Conservation (phyloP, 2,797 vertebrate genomes). For the Odontamblyopus rebecca region DNA sequence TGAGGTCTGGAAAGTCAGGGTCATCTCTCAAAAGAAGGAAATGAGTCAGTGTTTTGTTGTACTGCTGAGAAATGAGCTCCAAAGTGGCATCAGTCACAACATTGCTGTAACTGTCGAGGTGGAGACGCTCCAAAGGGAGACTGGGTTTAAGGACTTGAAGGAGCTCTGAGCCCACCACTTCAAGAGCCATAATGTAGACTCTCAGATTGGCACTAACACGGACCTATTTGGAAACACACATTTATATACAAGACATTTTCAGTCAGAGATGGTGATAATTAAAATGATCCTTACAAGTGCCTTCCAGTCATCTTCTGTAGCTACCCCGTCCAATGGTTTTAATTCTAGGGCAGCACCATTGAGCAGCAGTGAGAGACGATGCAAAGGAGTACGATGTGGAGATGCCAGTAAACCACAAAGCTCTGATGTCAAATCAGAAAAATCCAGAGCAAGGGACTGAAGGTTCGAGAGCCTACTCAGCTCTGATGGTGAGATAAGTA, state of each 20-base stretch:
- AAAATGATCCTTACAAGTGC: constrained; percentile 76
- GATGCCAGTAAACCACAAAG: constrained; percentile 91
- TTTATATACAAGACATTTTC: background rate
- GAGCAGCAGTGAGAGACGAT: constrained; percentile 94
- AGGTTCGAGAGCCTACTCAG: constrained; percentile 89
- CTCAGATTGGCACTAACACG: constrained; percentile 90
- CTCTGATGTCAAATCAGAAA: constrained; percentile 93
- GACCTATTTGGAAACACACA: constrained; percentile 49
- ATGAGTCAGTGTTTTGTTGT: constrained; percentile 95
- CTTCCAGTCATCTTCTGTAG: constrained; percentile 94
- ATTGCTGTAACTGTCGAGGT: constrained; percentile 94
- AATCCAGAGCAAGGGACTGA: constrained; percentile 92
- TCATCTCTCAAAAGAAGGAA: constrained; percentile 96
- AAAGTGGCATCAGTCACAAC: constrained; percentile 90
- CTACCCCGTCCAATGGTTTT: constrained; percentile 88
- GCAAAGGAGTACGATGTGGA: constrained; percentile 87
- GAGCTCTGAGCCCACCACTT: constrained; percentile 92
- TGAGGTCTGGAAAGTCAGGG: constrained; percentile 93
- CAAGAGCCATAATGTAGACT: constrained; percentile 96
- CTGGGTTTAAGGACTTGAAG: constrained; percentile 94
- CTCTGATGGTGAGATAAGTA: constrained; percentile 87
- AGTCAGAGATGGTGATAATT: background rate
- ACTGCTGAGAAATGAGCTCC: constrained; percentile 97
- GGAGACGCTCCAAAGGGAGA: constrained; percentile 95
- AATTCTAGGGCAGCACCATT: constrained; percentile 89